Evolutionary conservation across 2,113 vertebrate species (phyloP).

Genomic region (Trogon surrucura): DNA sequence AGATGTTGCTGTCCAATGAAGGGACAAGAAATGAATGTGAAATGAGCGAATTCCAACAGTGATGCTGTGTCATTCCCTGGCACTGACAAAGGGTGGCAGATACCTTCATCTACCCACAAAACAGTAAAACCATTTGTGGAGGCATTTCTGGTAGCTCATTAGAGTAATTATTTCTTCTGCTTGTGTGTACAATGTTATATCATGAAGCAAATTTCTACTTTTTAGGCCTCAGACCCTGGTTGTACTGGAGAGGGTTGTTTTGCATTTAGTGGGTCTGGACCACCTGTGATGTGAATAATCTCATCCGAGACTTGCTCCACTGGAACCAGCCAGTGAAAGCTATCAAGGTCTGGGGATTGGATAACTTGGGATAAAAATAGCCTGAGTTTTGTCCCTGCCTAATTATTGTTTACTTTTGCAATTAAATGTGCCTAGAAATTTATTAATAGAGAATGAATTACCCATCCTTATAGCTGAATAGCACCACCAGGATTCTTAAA

Average conservation of each 20-base stretch:
- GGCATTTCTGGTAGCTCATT: not conserved
- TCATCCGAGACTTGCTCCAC: not conserved
- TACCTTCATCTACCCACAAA: not conserved
- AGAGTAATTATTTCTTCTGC: not conserved
- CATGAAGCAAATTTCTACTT: not conserved
- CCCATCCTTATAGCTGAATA: not conserved
- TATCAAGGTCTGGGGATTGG: not conserved
- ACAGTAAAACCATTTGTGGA: not conserved
- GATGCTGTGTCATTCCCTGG: not conserved
- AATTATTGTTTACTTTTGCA: not conserved
- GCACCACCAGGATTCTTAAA: not conserved
- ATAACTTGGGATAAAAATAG: not conserved
- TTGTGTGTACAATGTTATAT: not conserved
- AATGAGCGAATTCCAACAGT: not conserved
- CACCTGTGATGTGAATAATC: not conserved
- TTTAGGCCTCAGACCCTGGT: not conserved
- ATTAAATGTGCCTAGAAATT: not conserved
- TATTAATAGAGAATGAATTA: not conserved
- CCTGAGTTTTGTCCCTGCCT: not conserved
- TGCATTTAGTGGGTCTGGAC: not conserved
- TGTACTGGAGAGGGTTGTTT: not conserved
- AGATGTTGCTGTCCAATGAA: slow-evolving; percentile 18
- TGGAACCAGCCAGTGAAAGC: not conserved
- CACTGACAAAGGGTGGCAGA: not conserved
- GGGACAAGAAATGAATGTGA: slow-evolving; percentile 34